A percentile compares a stretch with the other conserved stretches of the same genome.
These are phyloP conservation scores for Aphis gossypii DNA, from an alignment of 1,140 invertebrate species.

Conservation along the genomic window DNA sequence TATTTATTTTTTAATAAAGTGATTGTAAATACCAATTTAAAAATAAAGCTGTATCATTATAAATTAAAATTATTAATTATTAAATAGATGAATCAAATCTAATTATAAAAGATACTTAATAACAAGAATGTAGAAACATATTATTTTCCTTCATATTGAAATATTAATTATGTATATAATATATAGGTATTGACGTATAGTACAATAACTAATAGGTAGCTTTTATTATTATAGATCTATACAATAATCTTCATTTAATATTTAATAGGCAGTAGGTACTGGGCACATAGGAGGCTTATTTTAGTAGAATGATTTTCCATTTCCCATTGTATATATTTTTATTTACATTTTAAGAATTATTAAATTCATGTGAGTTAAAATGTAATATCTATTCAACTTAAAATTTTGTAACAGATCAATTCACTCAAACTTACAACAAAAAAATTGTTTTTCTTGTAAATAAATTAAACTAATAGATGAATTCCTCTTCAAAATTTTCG, in stretches of 20 bases:
- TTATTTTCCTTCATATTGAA: background rate
- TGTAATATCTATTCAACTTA: background rate
- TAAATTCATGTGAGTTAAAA: background rate
- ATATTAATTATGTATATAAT: background rate
- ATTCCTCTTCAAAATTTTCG: background rate
- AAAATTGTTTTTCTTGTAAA: too few species aligned
- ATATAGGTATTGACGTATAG: background rate
- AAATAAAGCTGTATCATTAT: background rate
- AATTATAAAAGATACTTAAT: constrained; percentile 15
- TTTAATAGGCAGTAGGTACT: background rate
- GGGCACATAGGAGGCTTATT: background rate
- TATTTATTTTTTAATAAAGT: background rate
- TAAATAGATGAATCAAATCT: background rate
- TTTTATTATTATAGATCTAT: background rate
- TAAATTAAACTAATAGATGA: background rate
- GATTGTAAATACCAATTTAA: background rate
- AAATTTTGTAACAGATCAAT: background rate
- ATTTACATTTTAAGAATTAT: background rate
- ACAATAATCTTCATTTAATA: background rate
- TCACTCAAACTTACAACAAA: background rate
- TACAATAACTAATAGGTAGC: background rate
- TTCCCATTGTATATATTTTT: background rate
- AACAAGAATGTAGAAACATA: background rate
- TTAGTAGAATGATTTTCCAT: background rate
- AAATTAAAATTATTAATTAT: background rate